A percentile compares a stretch with the other conserved stretches of the same genome.
These are phyloP conservation scores for Cryptotermes secundus DNA, from an alignment of 1,140 invertebrate genomes.

Conservation along the genomic window DNA sequence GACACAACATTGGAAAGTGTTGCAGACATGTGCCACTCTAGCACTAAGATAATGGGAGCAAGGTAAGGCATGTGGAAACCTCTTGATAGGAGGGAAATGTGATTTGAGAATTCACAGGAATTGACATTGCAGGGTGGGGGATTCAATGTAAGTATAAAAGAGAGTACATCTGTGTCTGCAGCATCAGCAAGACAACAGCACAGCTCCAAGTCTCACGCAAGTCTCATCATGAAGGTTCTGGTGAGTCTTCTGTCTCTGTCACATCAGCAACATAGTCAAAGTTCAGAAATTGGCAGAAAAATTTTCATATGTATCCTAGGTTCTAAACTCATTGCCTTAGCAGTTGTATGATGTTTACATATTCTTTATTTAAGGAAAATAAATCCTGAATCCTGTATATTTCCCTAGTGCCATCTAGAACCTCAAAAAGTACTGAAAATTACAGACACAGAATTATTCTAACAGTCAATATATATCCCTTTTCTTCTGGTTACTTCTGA, in stretches of 20 bases:
- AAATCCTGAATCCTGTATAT: no score
- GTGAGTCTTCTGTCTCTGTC: not conserved
- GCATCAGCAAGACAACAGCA: not conserved
- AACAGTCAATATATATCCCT: no score
- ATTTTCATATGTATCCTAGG: no score
- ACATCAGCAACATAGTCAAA: no score
- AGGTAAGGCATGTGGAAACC: conserved; percentile 14
- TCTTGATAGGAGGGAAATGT: not conserved
- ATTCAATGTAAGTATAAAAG: not conserved
- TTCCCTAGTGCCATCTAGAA: no score
- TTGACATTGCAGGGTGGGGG: not conserved
- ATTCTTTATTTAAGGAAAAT: no score
- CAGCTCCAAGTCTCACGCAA: not conserved
- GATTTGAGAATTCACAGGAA: conserved; percentile 13
- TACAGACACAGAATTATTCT: no score
- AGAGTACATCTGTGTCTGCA: not conserved
- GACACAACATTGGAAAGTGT: not conserved
- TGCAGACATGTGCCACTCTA: not conserved
- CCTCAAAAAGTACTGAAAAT: no score
- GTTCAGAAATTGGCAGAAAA: not conserved
- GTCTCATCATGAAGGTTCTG: not conserved
- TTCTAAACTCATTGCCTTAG: no score
- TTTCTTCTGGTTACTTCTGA: no score
- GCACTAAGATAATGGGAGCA: not conserved
- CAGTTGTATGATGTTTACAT: no score